These are phyloP conservation scores for Drosophila grimshawi DNA, from an alignment of 1,140 invertebrate genomes.

Conservation along the genomic window DNA sequence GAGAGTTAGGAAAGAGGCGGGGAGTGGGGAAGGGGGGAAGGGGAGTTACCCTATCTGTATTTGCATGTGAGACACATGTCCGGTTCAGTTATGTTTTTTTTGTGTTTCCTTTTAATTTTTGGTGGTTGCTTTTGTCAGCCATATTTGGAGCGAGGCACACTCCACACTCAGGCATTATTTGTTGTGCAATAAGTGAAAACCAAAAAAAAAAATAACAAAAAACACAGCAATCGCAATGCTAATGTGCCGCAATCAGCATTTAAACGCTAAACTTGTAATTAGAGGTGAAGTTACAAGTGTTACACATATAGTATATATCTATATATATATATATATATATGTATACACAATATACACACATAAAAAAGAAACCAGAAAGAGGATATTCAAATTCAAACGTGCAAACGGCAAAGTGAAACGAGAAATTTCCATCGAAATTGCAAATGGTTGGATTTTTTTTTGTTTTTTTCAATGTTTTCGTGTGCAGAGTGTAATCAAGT, in stretches of 20 bases:
- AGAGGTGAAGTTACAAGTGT: conserved; percentile 14
- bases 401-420: not conserved
- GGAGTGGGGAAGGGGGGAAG: too few relatives aligned
- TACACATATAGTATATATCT: too few relatives aligned
- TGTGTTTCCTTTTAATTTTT: not conserved
- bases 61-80: conserved; percentile 40
- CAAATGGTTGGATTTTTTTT: not conserved
- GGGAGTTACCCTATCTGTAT: conserved; percentile 37
- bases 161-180: conserved; percentile 35
- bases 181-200: conserved; percentile 26
- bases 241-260: conserved; percentile 60
- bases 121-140: conserved; percentile 18
- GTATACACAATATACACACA: not conserved
- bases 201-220: not conserved
- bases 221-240: conserved; percentile 28
- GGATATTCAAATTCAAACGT: not conserved
- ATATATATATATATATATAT: too few relatives aligned
- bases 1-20: too few relatives aligned
- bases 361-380: not conserved
- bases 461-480: too few relatives aligned
- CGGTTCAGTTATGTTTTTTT: conserved; percentile 13
- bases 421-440: conserved; percentile 19
- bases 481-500: conserved; percentile 2
- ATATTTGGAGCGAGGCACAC: not conserved
- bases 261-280: conserved; percentile 26